These are phyloP conservation scores for Anas flavirostris DNA, from an alignment of 2,797 vertebrate species.

Conservation along the genomic window DNA sequence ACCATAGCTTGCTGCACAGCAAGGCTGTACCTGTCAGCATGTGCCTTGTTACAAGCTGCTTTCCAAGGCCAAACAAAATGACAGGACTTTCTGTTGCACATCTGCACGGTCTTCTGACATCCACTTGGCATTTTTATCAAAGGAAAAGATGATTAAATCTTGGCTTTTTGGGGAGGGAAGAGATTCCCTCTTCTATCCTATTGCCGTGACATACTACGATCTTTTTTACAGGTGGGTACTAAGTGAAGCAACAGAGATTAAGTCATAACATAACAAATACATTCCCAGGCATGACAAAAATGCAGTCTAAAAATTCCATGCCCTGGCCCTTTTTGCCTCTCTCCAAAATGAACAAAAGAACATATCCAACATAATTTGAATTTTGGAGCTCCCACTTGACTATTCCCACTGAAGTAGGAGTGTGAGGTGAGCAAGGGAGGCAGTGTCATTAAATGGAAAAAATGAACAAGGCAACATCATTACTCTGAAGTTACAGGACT, in stretches of 20 bases:
- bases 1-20: neutral
- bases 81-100: neutral
- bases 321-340: neutral
- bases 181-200: neutral
- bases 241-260: neutral
- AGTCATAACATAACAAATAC: neutral
- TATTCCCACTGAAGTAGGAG: neutral
- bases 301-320: neutral
- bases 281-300: neutral
- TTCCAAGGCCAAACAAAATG: neutral
- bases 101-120: neutral
- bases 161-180: neutral
- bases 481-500: neutral
- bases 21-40: neutral
- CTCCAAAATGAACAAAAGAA: constrained; percentile 19
- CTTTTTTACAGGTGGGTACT: neutral
- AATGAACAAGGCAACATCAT: neutral
- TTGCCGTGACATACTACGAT: neutral
- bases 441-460: neutral
- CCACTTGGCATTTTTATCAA: neutral
- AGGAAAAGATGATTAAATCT: neutral
- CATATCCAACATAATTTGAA: constrained; percentile 4
- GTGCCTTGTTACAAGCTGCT: neutral
- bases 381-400: constrained; percentile 31
- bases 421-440: neutral